Conservation (phyloP, 1,140 invertebrate species). For the Zaprionus inermis region DNA sequence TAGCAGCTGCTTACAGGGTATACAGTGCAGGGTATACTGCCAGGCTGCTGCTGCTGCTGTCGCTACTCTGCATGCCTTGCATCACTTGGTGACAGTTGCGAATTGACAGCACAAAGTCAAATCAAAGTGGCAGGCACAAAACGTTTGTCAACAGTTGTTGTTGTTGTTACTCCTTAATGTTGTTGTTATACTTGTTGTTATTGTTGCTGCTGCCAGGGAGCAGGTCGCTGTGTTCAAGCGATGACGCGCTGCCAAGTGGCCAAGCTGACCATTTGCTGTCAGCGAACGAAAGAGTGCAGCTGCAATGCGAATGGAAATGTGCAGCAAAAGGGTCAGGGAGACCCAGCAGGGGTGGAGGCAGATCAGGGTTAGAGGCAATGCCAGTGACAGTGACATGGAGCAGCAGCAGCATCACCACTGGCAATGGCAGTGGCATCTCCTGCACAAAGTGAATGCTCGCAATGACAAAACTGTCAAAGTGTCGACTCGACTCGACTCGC, state of each 20-base stretch:
- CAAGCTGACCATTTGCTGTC: constrained; percentile 14
- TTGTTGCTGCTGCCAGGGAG: constrained; percentile 31
- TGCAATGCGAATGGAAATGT: constrained; percentile 73
- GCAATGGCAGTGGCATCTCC: background rate
- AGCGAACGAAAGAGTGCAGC: constrained; percentile 6
- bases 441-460: constrained; percentile 51
- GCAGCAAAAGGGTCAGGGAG: constrained; percentile 27
- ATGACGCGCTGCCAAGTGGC: constrained; percentile 23
- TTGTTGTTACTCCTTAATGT: constrained; percentile 20
- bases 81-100: constrained; percentile 17
- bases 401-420: background rate
- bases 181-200: constrained; percentile 8
- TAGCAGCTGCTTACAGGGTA: background rate
- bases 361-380: background rate
- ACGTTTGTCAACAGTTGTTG: constrained; percentile 58
- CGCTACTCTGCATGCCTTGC: background rate
- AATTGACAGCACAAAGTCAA: constrained; percentile 71
- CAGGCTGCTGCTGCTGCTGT: background rate
- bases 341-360: background rate
- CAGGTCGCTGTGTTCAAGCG: constrained; percentile 22
- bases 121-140: constrained; percentile 62
- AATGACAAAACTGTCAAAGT: constrained; percentile 77
- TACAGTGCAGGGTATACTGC: background rate
- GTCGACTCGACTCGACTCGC: constrained; percentile 26
- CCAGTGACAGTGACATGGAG: background rate